These are phyloP conservation scores for Oreocharis arfaki DNA, from an alignment of 2,113 vertebrate genomes.

Conservation along the genomic window DNA sequence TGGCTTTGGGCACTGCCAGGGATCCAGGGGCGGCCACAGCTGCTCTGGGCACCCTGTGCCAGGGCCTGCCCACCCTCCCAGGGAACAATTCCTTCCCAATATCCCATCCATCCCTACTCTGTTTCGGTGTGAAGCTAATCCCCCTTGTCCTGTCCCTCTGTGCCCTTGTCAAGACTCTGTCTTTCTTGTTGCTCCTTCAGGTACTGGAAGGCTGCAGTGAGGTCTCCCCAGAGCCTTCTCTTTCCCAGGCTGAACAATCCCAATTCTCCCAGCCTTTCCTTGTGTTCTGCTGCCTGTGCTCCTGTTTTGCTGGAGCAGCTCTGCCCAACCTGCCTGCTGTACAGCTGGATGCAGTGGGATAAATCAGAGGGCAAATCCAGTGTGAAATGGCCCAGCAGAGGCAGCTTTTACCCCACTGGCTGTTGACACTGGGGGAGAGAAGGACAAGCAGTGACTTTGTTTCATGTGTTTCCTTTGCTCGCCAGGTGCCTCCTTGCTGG, in stretches of 20 bases:
- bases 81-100: neutral
- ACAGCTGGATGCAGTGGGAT: neutral
- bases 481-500: neutral
- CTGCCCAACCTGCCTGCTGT: neutral
- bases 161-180: neutral
- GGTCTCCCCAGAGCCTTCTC: neutral
- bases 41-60: neutral
- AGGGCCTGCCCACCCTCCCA: neutral
- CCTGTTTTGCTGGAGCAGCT: neutral
- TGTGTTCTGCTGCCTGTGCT: neutral
- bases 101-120: fast-evolving
- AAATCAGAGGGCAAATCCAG: neutral
- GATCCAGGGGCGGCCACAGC: neutral
- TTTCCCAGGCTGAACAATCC: neutral
- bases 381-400: neutral
- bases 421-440: neutral
- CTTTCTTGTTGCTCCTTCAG: neutral
- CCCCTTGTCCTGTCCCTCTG: neutral
- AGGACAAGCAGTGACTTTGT: neutral
- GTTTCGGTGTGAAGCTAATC: neutral
- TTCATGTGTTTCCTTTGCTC: neutral
- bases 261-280: neutral
- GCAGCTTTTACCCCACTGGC: fast-evolving
- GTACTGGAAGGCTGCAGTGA: fast-evolving
- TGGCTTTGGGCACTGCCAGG: neutral